Conservation (phyloP, 2,888 invertebrate species). For the Drosophila formosana region DNA sequence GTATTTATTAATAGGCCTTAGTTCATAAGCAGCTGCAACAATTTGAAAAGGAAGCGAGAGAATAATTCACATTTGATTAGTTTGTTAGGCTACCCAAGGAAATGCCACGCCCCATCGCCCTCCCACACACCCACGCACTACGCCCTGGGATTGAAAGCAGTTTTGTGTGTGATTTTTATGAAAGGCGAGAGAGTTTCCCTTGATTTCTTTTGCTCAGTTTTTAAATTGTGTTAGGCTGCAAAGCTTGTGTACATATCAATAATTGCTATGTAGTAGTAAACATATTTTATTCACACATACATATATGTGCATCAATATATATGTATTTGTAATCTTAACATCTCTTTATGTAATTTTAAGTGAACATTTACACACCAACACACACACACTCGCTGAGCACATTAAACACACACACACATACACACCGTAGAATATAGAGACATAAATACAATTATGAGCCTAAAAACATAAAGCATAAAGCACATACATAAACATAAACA, state of each 20-base stretch:
- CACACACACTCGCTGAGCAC: conserved; percentile 27
- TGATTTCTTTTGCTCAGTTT: conserved; percentile 13
- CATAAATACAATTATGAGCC: conserved; percentile 50
- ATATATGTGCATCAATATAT: conserved; percentile 10
- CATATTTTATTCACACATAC: conserved; percentile 26
- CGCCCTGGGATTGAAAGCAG: conserved; percentile 20
- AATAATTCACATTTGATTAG: conserved; percentile 36
- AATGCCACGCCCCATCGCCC: conserved; percentile 16
- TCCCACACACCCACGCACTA: neutral
- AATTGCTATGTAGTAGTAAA: conserved; percentile 56
- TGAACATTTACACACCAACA: conserved; percentile 31
- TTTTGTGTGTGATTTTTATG: conserved; percentile 33
- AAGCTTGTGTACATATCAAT: conserved; percentile 73
- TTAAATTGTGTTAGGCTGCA: conserved; percentile 53
- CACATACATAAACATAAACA: conserved; percentile 28
- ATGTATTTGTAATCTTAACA: neutral
- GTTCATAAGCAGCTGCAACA: conserved; percentile 56
- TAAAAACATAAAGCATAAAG: conserved; percentile 44
- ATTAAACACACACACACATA: conserved; percentile 36
- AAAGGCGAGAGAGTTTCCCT: neutral
- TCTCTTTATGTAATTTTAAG: conserved; percentile 61
- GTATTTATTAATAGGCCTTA: conserved; percentile 70
- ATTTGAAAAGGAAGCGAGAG: conserved; percentile 13
- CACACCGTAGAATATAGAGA: conserved; percentile 48
- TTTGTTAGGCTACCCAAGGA: conserved; percentile 42